phyloP scores from a whole-genome alignment of 2,113 vertebrate genomes.

The Epinephelus fuscoguttatus region DNA sequence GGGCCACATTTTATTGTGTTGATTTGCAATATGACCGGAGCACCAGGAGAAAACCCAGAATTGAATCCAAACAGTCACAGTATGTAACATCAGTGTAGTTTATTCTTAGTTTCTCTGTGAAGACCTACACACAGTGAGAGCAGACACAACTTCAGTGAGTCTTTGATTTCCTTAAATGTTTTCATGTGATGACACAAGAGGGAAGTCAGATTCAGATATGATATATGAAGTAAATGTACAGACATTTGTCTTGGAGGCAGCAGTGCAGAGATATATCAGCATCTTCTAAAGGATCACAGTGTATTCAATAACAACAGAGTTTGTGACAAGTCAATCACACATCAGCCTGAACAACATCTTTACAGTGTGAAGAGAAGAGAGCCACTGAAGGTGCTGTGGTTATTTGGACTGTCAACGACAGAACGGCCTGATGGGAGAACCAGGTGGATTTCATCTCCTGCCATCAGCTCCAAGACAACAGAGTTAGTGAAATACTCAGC shows the following conservation, averaged over 20 bases:
- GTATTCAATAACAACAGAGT: too few species aligned
- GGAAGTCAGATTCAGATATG: not conserved
- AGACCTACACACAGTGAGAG: not conserved
- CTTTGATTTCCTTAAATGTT: not conserved
- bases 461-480: conserved; percentile 14
- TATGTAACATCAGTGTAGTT: not conserved
- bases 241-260: too few species aligned
- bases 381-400: conserved; percentile 30
- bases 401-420: rapidly evolving
- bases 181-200: not conserved
- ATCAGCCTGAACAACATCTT: not conserved
- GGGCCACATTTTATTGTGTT: too few species aligned
- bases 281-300: too few species aligned
- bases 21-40: too few species aligned
- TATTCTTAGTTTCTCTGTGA: not conserved
- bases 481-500: conserved; percentile 2
- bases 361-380: conserved; percentile 22
- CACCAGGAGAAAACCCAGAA: not conserved
- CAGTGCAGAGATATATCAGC: too few species aligned
- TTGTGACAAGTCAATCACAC: not conserved
- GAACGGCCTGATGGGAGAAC: not conserved
- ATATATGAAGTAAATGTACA: not conserved
- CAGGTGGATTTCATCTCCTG: conserved; percentile 19
- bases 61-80: not conserved
- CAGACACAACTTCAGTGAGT: not conserved